Evolutionary conservation across 2,113 vertebrate genomes (phyloP), one percentile per base, ranked within the genome.

Genomic region (Anarrhichthys ocellatus): DNA sequence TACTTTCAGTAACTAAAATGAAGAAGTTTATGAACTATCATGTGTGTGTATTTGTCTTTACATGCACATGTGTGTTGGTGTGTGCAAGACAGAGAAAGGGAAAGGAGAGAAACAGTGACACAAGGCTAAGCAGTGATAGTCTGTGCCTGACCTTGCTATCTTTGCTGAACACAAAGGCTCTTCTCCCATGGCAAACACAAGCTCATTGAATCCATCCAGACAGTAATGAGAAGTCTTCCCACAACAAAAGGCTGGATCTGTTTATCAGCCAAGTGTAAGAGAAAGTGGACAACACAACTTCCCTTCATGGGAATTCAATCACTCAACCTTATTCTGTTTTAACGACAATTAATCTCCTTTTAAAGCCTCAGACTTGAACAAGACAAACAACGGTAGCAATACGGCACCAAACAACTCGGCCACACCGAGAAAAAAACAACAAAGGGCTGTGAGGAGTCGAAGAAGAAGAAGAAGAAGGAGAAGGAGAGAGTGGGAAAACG

Each of bases 141-240:
- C 73, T 38, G 32, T 18, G 72, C 40, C 71, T 76, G 81, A 83
- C 87, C 84, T 86, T 83, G 66, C 62, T 85, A 34, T 69, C 67
- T 20, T 68, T 64, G 62, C 71, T 74, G 36, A 79, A 75, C 78
- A 76, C 77, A 87, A 85, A 87, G 80, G 54, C 74, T 79, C 63
- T 46, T 58, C 70, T 77, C 80, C 78, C 66, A 50, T 62, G 62
- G 68, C 81, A 81, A 80, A 89, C 81, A 77, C 71, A 76, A 76
- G 80, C 66, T 75, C 50, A 76, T 82, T 79, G 72, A 90, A 85
- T 87, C 76, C 46, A 73, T 76, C 74, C 64, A 65, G 24, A 70
- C 70, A 54, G 76, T 88, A 89, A 89, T 84, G 79, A 92, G 81
- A 86, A 87, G 71, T 67, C 54, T 64, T 69, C 83, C 81, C 68